Conservation (phyloP, 2,113 vertebrate species). For the Hyperoodon ampullatus region DNA sequence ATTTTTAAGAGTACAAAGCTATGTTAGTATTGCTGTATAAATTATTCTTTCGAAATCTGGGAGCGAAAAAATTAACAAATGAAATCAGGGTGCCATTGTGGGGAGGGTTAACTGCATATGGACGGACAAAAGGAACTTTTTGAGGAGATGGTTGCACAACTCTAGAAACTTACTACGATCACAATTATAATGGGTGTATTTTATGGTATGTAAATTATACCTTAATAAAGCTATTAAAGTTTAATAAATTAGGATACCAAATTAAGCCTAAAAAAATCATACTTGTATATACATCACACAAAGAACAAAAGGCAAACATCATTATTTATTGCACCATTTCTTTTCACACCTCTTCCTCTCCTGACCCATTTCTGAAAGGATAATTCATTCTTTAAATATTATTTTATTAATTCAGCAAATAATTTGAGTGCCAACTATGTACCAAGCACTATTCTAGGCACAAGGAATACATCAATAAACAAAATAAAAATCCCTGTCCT, state of each 20-base stretch:
- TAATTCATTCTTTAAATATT: not conserved
- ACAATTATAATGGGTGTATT: not conserved
- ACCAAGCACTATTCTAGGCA: not conserved
- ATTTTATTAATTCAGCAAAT: not conserved
- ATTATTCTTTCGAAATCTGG: not conserved
- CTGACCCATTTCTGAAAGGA: conserved; percentile 11
- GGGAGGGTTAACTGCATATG: not conserved
- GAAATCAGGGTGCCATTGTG: not conserved
- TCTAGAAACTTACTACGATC: conserved; percentile 22
- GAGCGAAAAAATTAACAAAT: not conserved
- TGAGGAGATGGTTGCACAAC: not conserved
- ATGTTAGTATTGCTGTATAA: not conserved
- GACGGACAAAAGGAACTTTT: not conserved
- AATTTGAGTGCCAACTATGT: not conserved
- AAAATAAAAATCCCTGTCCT: not conserved
- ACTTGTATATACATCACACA: not conserved
- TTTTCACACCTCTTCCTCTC: not conserved
- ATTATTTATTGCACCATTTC: not conserved
- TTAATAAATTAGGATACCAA: not conserved
- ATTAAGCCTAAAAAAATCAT: not conserved
- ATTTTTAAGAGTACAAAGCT: not conserved
- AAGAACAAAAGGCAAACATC: not conserved
- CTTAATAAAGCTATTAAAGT: not conserved
- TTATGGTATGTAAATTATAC: conserved; percentile 33
- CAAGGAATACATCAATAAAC: not conserved